Evolutionary conservation across 2,113 vertebrate genomes (phyloP), one percentile per base, ranked within the genome.

Genomic region (Phalacrocorax brasilianus): DNA sequence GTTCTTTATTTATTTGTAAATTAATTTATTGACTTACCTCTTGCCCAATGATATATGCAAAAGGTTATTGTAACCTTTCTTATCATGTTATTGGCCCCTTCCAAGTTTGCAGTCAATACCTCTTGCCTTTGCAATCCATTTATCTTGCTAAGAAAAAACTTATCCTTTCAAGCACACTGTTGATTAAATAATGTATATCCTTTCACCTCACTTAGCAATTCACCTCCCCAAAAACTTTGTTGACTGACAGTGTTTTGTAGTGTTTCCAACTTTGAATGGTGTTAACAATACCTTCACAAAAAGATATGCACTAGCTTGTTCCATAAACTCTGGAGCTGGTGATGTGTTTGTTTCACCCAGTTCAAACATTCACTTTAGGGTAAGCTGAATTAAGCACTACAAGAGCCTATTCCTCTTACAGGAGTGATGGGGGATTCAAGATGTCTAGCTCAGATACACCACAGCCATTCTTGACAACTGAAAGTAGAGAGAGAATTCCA

Each of bases 11-110:
- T 85, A 88, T 83, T 61, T 95, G 8, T 8, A 80, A 26, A 91
- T 70, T 66, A 66, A 71, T 83, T 70, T 27, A 82, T 38, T 80
- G 11, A 82, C 50, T 77, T 85, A 85, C 27, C 75, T 75, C 91
- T 85, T 73, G 18, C 74, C 61, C 81, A 90, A 53, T 78, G 53
- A 91, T 66, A 80, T 52, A 94, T 65, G 92, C 73, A 91, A 93
- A 97, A 96, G 77, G 77, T 92, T 73, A 30, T 62, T 82, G 94
- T 93, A 93, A 97, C 92, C 89, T 97, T 97, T 92, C 85, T 66
- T 94, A 91, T 93, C 79, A 70, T 50, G 44, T 49, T 88, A 82
- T 47, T 92, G 93, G 82, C 76, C 68, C 85, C 47, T 85, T 91
- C 73, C 84, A 68, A 92, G 74, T 88, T 80, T 95, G 88, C 86